Base-by-base conservation (phyloP, 2,888 invertebrate species). In the Muschampia plurimacula region DNA sequence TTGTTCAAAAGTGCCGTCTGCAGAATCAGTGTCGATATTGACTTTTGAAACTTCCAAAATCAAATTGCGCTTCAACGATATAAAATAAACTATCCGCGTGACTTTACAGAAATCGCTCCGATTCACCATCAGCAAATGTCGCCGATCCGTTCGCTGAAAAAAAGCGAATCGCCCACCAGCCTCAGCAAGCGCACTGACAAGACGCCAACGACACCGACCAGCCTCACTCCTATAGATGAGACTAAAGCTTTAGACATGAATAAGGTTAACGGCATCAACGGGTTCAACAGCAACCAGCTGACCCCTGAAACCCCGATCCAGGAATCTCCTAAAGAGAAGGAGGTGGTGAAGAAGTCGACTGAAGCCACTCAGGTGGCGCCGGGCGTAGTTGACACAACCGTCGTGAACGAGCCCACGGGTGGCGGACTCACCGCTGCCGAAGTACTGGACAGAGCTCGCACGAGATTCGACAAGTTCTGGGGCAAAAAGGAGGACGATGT, bases 391-490 rank as follows among this genome's bases (percentile, higher is more conserved):
- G 95, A 95, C 78, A 96, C 91, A 0, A 92, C 92, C 28, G 91
- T 95, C 6, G 93, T 94, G 28, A 95, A 94, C 52, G 95, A 95
- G 52, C 79, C 91, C 46, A 79, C 82, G 69, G 81, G 84, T 65
- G 94, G 93, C n/a, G 94, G 95, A 2, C 92, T 96, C 60, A 93
- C 96, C 66, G 96, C 97, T 52, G 95, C 96, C 72, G 97, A 97
- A 85, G 97, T 97, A 75, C 93, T 97, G 78, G 97, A 97, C 86
- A 96, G 96, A 87, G 97, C 97, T 81, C 96, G 97, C 81, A 97
- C 96, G 88, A 96, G 97, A 81, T 97, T 97, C 86, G 97, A 97
- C 89, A 96, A 97, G 84, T 97, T 97, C 89, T 97, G 97, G 97
- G 97, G 97, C 78, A 96, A 96, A 83, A 96, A 94, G 81, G 96